Evolutionary conservation across 2,888 invertebrate genomes (phyloP).

Genomic region (Synergus umbraculus): DNA sequence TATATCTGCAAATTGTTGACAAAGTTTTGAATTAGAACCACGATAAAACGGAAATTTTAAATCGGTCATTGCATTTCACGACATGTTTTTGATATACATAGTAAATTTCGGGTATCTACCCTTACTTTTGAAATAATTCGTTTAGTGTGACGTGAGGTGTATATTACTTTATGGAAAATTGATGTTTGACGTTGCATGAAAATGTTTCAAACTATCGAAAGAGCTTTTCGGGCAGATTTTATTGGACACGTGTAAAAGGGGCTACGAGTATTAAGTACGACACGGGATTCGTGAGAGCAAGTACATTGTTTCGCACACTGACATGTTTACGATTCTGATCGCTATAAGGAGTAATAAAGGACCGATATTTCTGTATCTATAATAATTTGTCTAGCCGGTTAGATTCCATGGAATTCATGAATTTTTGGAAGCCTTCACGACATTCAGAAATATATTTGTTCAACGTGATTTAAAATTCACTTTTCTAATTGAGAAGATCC

Average conservation of each 20-base stretch:
- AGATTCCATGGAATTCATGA: neutral
- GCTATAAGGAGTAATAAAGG: constrained; percentile 52
- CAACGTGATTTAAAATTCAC: neutral
- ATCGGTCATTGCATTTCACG: no score
- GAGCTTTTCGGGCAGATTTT: constrained; percentile 24
- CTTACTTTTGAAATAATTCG: neutral
- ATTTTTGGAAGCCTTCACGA: neutral
- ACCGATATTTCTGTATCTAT: neutral
- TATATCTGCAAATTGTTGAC: neutral
- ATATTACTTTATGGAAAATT: constrained; percentile 3
- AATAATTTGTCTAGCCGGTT: neutral
- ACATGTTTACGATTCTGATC: constrained; percentile 60
- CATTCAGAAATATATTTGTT: neutral
- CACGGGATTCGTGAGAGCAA: constrained; percentile 43
- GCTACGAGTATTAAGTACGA: neutral
- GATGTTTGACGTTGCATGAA: constrained; percentile 8
- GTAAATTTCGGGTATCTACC: neutral
- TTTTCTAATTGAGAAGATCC: neutral
- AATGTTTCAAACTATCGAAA: neutral
- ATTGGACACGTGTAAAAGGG: constrained; percentile 22
- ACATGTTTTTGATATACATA: neutral
- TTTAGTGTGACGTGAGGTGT: neutral
- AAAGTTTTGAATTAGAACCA: no score
- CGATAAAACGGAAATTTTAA: no score
- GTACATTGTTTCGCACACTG: constrained; percentile 58